Evolutionary conservation across 2,113 vertebrate genomes (phyloP), one percentile per base, ranked within the genome.

Genomic region (Notarius quadriscutis): DNA sequence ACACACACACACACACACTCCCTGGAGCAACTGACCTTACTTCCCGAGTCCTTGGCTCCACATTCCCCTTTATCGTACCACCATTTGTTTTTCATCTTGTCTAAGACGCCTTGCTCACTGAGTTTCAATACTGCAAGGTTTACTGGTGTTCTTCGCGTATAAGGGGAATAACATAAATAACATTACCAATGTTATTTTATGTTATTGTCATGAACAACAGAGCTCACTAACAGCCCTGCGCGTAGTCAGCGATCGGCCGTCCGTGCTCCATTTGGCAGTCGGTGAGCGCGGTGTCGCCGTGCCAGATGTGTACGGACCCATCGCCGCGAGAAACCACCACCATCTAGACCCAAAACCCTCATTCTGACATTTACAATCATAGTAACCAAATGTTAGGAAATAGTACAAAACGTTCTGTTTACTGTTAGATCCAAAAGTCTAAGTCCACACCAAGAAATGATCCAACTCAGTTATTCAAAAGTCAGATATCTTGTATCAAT

Each of bases 61-160:
- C 98, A 99, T 98, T 99, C 98, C 97, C 98, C 98, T 97, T 99
- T 99, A 99, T 99, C 98, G 98, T 99, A 99, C 98, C 98, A 99
- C 98, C 98, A 99, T 99, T 99, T 99, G 98, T 98, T 99, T 99
- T 99, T 99, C 98, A 99, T 97, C 98, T 99, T 99, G 98, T 99
- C 98, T 99, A 99, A 99, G 98, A 99, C 95, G 97, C 98, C 98
- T 99, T 97, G 96, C 96, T 99, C 98, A 99, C 98, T 99, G 98
- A 99, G 98, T 99, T 99, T 99, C 98, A 99, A 99, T 96, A 99
- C 98, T 94, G 98, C 98, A 99, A 99, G 98, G 98, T 99, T 99
- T 99, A 99, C 98, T 97, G 98, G 98, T 96, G 98, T 99, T 99
- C 98, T 99, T 99, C 84, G 78, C 90, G 90, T 91, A 91, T 91